Evolutionary conservation across 2,888 invertebrate genomes (phyloP).

Genomic region (Anaspis maculata): DNA sequence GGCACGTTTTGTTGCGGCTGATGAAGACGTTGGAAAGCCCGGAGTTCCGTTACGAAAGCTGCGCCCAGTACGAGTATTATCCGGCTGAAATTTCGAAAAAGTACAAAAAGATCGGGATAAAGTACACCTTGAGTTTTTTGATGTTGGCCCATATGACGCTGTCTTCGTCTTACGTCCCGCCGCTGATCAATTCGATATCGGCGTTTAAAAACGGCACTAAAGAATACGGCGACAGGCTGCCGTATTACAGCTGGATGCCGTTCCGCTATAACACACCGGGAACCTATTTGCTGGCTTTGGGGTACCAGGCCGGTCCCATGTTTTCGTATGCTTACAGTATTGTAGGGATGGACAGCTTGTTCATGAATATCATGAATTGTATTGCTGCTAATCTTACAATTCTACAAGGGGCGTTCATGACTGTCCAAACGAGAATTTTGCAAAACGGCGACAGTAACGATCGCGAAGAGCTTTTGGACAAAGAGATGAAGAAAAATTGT

Average conservation of each 20-base stretch:
- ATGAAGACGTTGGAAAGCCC: slow-evolving; percentile 25
- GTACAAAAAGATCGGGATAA: slow-evolving; percentile 26
- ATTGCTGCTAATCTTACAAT: slow-evolving; percentile 30
- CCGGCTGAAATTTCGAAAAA: slow-evolving; percentile 22
- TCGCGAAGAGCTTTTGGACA: slow-evolving; percentile 20
- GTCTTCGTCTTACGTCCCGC: slow-evolving; percentile 30
- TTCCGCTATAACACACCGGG: slow-evolving; percentile 28
- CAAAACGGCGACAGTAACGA: slow-evolving; percentile 10
- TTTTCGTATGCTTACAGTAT: slow-evolving; percentile 33
- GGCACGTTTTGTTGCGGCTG: slow-evolving; percentile 19
- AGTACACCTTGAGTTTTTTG: slow-evolving; percentile 26
- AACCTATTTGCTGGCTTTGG: slow-evolving; percentile 29
- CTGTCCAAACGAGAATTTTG: slow-evolving; percentile 21
- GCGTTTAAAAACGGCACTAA: too few relatives aligned
- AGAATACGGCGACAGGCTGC: slow-evolving; percentile 18
- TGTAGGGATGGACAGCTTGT: slow-evolving; percentile 32
- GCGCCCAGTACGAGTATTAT: slow-evolving; percentile 19
- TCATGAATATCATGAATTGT: slow-evolving; percentile 36
- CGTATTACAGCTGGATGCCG: slow-evolving; percentile 35
- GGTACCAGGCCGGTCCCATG: slow-evolving; percentile 33
- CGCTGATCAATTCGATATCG: slow-evolving; percentile 18
- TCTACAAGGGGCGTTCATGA: slow-evolving; percentile 33
- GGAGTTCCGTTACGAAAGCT: slow-evolving; percentile 25
- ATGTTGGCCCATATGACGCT: slow-evolving; percentile 29
- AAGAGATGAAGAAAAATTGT: slow-evolving; percentile 29